Base-by-base conservation (phyloP, 1,140 invertebrate species). In the Drosophila arawakana region DNA sequence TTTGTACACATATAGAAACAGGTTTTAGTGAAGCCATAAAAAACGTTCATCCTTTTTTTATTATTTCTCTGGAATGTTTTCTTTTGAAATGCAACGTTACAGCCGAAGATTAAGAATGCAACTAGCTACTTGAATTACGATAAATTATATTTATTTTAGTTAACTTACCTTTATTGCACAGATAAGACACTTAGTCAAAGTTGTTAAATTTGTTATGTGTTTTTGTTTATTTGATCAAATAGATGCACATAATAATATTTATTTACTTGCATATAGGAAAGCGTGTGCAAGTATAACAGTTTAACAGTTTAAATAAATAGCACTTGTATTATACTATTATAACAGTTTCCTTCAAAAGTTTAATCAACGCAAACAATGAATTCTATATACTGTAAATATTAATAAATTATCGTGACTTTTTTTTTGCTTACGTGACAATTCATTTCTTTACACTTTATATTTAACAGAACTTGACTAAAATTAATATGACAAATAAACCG, bases 321-420 rank as follows among this genome's bases (percentile, higher is more conserved):
- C 52, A 50, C 39, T 30, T 0, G 57, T 69, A 59, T 49, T 13
- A 55, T 47, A 66, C 39, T 37, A 65, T 30, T 21, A 52, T 59
- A 68, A 39, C 41, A 49, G 43, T 52, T 52, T 25, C 5, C 55
- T 49, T 8, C 34, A 41, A 44, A 65, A 35, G 44, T 41, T 59
- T 59, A 67, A 13, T 52, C 54, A 35, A 46, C 58, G 11, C 70
- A 73, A 66, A 59, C 50, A 58, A 43, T 54, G 46, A 49, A 66
- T 52, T 59, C n/a, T 50, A 25, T 47, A 57, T 58, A 15, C 50
- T 65, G 54, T 72, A 73, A 73, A 73, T 73, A 73, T 67, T 66
- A 54, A 60, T 68, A 73, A 68, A 68, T 67, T 34, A 39, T 55
- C 34, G 8, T 52, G 21, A 39, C 35, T 21, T 30, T 47, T 30